Evolutionary conservation across 2,888 invertebrate species (phyloP), one percentile per base, ranked within the genome.

Genomic region (Eurytoma californica): DNA sequence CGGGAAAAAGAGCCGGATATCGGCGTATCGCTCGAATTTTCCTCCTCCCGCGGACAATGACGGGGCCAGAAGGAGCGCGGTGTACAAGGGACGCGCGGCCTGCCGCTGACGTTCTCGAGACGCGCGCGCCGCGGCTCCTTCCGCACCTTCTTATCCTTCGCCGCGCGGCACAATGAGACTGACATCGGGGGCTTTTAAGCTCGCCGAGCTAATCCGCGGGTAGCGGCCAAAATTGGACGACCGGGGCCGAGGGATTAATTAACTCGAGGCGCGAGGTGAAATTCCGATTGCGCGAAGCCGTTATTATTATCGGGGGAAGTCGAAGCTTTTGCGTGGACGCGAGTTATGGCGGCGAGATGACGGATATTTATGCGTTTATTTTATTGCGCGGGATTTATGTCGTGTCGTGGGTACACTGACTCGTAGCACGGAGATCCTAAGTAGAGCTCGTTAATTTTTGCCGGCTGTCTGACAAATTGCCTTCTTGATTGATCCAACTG

Each of bases 101-200:
- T 85, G 84, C 81, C 81, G 81, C 75, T 83, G 84, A 85, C 84
- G 84, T 86, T 77, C 39, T 39, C 82, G 84, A 84, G 83, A 84
- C 83, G 83, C 86, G 77, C 83, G 83, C 83, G 83, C 83, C 51
- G 82, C 82, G n/a, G 14, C 55, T 47, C 14, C 20, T 57, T 51
- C 20, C 18, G 28, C 20, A n/a, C 39, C 2, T 63, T n/a, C 18
- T 13, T 53, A 55, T 67, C 55, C 13, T 39, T 57, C 49, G 58
- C 65, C 58, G 28, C 13, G 69, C 7, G 3, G 66, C 28, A 72
- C 63, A 68, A 69, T 70, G 61, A 72, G 66, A 72, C 58, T 67
- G 72, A 61, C 67, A 70, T 75, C 72, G n/a, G 61, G n/a, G 68
- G 79, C 73, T 77, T 72, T 77, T 77, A 76, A 61, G 14, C 28